These are phyloP conservation scores for Rhimphoctona megacephalus DNA, from an alignment of 2,888 invertebrate species.

Conservation along the genomic window DNA sequence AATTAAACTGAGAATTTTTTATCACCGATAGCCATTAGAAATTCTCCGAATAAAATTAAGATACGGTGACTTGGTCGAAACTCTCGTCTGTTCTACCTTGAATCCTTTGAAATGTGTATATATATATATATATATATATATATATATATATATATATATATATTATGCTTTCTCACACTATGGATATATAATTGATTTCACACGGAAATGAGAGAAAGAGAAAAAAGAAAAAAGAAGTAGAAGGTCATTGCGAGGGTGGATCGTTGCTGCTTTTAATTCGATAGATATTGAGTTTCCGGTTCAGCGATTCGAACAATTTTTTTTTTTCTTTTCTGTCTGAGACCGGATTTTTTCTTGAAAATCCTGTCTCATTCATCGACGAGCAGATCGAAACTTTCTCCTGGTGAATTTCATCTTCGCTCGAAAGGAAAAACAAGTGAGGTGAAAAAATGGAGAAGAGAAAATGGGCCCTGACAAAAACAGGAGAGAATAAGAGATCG, in stretches of 20 bases:
- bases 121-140: neutral
- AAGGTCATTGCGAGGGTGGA: slow-evolving; percentile 26
- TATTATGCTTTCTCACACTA: neutral
- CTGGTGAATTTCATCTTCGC: slow-evolving; percentile 7
- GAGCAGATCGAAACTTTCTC: slow-evolving; percentile 38
- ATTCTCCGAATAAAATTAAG: slow-evolving; percentile 43
- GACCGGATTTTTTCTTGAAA: too few species aligned
- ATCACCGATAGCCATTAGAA: slow-evolving; percentile 40
- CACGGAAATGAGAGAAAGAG: slow-evolving; percentile 22
- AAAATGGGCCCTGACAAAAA: neutral
- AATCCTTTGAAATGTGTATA: slow-evolving; percentile 29
- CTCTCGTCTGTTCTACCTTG: slow-evolving; percentile 26
- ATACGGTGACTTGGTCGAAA: slow-evolving; percentile 36
- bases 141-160: neutral
- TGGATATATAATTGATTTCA: slow-evolving; percentile 43
- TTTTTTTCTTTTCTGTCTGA: slow-evolving; percentile 16
- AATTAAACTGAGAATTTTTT: slow-evolving; percentile 37
- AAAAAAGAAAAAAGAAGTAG: neutral
- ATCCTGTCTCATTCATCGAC: slow-evolving; percentile 48
- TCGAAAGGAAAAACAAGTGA: slow-evolving; percentile 17
- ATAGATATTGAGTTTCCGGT: slow-evolving; percentile 63
- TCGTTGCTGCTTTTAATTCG: slow-evolving; percentile 62
- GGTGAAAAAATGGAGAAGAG: slow-evolving; percentile 23
- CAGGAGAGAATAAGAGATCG: slow-evolving; percentile 8
- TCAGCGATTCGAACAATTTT: slow-evolving; percentile 35